These are phyloP conservation scores for Ciconia stormi DNA, from an alignment of 2,113 vertebrate genomes.

Conservation along the genomic window DNA sequence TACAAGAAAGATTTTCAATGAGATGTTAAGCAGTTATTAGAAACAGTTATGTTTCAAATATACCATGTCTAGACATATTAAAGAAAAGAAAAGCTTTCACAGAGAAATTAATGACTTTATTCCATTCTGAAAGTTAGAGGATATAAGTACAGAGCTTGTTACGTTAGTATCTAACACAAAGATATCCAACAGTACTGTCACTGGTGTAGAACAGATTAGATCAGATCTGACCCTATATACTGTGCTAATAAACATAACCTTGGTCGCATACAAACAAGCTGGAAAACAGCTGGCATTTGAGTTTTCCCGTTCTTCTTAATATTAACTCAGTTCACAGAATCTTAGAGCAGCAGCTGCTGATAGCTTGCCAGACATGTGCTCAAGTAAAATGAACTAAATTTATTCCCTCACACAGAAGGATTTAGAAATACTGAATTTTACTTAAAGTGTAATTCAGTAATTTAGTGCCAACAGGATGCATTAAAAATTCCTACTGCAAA, in stretches of 20 bases:
- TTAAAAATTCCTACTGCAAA: background rate
- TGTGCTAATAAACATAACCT: background rate
- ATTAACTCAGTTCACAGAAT: conserved; percentile 12
- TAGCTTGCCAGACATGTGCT: background rate
- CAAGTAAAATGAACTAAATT: conserved; percentile 27
- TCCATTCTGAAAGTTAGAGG: background rate
- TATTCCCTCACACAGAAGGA: background rate
- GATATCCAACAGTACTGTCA: background rate
- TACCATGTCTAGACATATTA: background rate
- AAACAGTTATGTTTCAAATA: background rate
- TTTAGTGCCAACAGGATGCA: background rate
- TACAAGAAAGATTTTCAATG: background rate
- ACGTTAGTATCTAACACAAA: background rate
- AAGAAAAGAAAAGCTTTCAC: background rate
- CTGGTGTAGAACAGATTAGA: background rate
- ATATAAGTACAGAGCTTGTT: background rate
- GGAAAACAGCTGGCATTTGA: background rate
- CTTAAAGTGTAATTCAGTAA: background rate
- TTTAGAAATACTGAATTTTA: background rate
- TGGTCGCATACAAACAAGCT: background rate
- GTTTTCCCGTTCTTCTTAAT: background rate
- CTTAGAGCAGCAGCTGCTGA: conserved; percentile 3
- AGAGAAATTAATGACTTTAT: background rate
- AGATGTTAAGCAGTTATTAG: background rate
- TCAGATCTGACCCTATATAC: background rate